Conservation (phyloP, 1,140 invertebrate genomes). For the Halesus radiatus region DNA sequence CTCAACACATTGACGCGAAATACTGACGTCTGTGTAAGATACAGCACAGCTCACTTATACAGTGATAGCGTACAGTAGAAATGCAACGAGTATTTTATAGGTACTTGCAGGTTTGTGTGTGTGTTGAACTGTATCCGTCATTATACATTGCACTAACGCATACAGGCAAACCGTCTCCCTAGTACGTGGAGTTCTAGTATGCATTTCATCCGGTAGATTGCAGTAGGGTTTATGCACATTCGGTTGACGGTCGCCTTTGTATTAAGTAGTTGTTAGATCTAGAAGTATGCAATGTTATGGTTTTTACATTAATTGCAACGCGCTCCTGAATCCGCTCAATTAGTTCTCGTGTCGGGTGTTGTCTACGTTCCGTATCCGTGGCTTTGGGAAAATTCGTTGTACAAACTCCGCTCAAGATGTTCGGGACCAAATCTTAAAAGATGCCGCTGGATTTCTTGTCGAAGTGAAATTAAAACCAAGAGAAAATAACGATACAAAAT, state of each 20-base stretch:
- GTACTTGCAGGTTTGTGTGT: constrained; percentile 6
- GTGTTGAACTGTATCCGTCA: neutral
- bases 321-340: neutral
- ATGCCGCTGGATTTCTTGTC: neutral
- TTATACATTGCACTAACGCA: constrained; percentile 18
- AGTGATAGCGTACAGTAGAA: neutral
- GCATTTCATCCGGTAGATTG: constrained; percentile 47
- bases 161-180: constrained; percentile 3
- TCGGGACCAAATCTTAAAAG: constrained; percentile 19
- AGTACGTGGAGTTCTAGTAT: constrained; percentile 43
- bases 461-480: neutral
- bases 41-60: constrained; percentile 20
- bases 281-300: constrained; percentile 43
- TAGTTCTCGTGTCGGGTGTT: neutral
- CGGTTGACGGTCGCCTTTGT: constrained; percentile 48
- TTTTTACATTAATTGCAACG: constrained; percentile 15
- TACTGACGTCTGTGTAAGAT: neutral
- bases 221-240: constrained; percentile 54
- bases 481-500: no score
- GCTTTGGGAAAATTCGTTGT: neutral
- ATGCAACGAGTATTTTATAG: constrained; percentile 22
- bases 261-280: constrained; percentile 37
- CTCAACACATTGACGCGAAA: neutral
- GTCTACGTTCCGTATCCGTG: neutral
- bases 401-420: neutral